phyloP scores from a whole-genome alignment of 1,140 invertebrate species.

The Magallana ariakensis region DNA sequence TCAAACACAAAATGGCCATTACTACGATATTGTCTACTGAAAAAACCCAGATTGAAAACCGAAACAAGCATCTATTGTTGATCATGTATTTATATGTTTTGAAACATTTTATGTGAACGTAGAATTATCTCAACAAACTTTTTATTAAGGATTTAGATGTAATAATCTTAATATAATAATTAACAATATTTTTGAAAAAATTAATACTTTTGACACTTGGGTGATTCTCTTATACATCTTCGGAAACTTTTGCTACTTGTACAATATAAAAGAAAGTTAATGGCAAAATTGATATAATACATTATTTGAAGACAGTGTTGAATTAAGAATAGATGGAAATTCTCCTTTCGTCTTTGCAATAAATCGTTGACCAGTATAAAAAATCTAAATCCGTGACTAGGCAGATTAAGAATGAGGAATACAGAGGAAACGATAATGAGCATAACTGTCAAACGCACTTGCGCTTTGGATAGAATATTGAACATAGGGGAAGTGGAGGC shows the following conservation, averaged over 20 bases:
- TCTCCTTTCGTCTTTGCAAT: slow-evolving; percentile 22
- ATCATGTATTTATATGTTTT: too few species aligned
- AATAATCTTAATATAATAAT: too few species aligned
- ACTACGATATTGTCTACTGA: too few species aligned
- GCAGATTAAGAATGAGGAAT: slow-evolving; percentile 89
- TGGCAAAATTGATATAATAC: slow-evolving; percentile 90
- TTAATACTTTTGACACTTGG: neutral
- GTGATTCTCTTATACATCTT: slow-evolving; percentile 22
- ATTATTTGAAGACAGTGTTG: slow-evolving; percentile 70
- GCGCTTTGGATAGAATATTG: slow-evolving; percentile 79
- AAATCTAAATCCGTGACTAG: slow-evolving; percentile 80
- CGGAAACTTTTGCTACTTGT: slow-evolving; percentile 59
- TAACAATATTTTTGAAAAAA: too few species aligned
- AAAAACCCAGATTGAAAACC: too few species aligned
- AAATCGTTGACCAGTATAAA: slow-evolving; percentile 70
- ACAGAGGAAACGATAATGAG: slow-evolving; percentile 89
- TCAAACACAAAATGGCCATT: too few species aligned
- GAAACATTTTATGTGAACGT: too few species aligned
- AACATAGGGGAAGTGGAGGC: slow-evolving; percentile 32
- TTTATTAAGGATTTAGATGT: too few species aligned
- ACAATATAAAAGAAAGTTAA: slow-evolving; percentile 90
- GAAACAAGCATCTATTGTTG: too few species aligned
- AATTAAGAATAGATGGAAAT: slow-evolving; percentile 50
- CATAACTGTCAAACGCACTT: slow-evolving; percentile 89
- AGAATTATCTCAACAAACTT: too few species aligned